Base-by-base conservation (phyloP, 2,797 vertebrate species). In the Sebastolobus altivelis region DNA sequence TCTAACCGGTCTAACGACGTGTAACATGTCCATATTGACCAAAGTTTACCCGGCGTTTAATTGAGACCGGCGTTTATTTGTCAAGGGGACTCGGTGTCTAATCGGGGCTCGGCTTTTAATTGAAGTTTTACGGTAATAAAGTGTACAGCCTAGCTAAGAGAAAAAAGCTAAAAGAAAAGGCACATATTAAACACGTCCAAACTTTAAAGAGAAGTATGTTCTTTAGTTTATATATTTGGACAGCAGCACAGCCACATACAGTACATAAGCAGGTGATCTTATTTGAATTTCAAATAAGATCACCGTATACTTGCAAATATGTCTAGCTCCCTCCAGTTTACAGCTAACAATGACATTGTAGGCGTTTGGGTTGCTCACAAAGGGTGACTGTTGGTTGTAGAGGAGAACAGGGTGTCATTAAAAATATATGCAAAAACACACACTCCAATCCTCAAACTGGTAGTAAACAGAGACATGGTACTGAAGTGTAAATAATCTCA, bases 211-310 rank as follows among this genome's bases (percentile, higher is more conserved):
- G 1, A 46, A 62, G 7, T 25, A 1, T 72, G 8, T 43, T 20
- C 8, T 43, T 61, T 6, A 65, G n/a, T 59, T 66, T 3, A 8
- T 46, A 13, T 29, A 49, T 37, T n/a, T 65, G 9, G 18, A 68
- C 37, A 35, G 14, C 43, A 31, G 33, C 25, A 60, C 12, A 52
- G 31, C 7, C 16, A 20, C 20, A 33, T 46, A 20, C 7, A 37
- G 3, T 38, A 22, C 20, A 76, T 25, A 25, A 10, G 7, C 11
- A 81, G 20, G n/a, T n/a, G n/a, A n/a, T n/a, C n/a, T n/a, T n/a
- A n/a, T n/a, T 88, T 86, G 65, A 87, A 83, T 88, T 85, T 89
- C 66, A 87, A 84, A 86, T 81, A 29, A 43, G 43, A 65, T 43
- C 3, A 10, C 35, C 9, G 27, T 56, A 33, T 72, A 75, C 43